Base-by-base conservation (phyloP, 1,140 invertebrate species). In the Rhopalosiphum padi region DNA sequence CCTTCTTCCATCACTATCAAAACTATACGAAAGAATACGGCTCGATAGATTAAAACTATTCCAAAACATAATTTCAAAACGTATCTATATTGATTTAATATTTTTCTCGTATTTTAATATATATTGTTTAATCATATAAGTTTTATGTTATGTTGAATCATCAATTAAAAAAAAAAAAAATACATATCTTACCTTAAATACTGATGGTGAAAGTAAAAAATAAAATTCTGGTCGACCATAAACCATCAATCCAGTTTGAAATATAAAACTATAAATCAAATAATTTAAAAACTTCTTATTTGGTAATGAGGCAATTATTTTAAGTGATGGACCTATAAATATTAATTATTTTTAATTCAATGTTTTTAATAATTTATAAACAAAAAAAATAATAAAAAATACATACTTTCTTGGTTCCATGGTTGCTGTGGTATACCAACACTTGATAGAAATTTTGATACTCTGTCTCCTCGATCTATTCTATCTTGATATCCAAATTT, bases 161-260 rank as follows among this genome's bases (percentile, higher is more conserved):
- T 41, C n/a, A n/a, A n/a, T n/a, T n/a, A 37, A 37, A 37, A 41
- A 41, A 41, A 41, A 41, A 41, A 41, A 3, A 46, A 6, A 51
- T 18, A 51, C 11, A 51, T 18, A 51, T 48, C 18, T 43, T 86
- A 93, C 91, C 11, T 25, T 93, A 93, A 86, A 93, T 55, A 93
- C 30, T 86, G 91, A 93, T 93, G 91, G 91, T 41, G 91, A 25
- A 8, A 93, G 77, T 51, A 93, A 93, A 43, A 93, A 93, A 43
- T 93, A 93, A 86, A 93, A 93, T 55, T 93, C 91, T 82, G 91
- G 91, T 93, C 91, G 25, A 41, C 91, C 91, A n/a, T 93, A 93
- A 53, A 51, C n/a, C 91, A 93, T 93, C 15, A 93, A 85, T 22
- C 91, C 82, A 37, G 91, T 93, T 93, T 93, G 91, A 85, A 93